phyloP scores from a whole-genome alignment of 2,888 invertebrate genomes.

The Phalera bucephala region DNA sequence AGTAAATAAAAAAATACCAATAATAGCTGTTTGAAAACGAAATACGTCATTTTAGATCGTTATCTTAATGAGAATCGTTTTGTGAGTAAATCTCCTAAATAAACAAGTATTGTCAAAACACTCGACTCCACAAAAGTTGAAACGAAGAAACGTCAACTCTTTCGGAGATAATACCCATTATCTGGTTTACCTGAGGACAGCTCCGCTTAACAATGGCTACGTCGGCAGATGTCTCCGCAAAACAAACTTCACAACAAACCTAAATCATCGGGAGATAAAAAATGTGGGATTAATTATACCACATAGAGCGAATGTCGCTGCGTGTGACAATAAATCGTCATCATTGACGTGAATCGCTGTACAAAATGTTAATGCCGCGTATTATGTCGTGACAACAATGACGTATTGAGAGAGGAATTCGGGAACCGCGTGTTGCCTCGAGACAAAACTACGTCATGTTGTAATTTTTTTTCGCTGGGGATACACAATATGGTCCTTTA shows the following conservation, averaged over 20 bases:
- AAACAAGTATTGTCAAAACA: conserved; percentile 74
- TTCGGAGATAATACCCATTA: conserved; percentile 74
- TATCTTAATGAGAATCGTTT: conserved; percentile 53
- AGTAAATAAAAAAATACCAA: conserved; percentile 21
- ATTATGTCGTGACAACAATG: conserved; percentile 77
- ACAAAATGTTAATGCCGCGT: conserved; percentile 78
- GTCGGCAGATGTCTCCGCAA: conserved; percentile 78
- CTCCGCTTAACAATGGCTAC: conserved; percentile 59
- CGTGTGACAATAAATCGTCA: conserved; percentile 77
- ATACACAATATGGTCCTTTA: conserved; percentile 43
- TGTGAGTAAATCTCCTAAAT: conserved; percentile 56
- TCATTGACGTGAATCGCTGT: conserved; percentile 77
- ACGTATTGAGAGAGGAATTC: conserved; percentile 71
- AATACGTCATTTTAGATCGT: conserved; percentile 42
- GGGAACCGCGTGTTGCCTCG: conserved; percentile 51
- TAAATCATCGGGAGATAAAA: conserved; percentile 69
- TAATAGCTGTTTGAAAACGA: conserved; percentile 14
- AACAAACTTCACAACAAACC: conserved; percentile 74
- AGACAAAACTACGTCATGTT: conserved; percentile 59
- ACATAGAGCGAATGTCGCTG: conserved; percentile 52
- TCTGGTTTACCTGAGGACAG: conserved; percentile 75
- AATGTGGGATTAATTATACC: conserved; percentile 63
- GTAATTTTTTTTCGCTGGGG: conserved; percentile 46
- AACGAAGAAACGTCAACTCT: conserved; percentile 74
- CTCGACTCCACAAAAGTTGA: conserved; percentile 69